A percentile compares a stretch with the other conserved stretches of the same genome.
These are phyloP conservation scores for Xenopus borealis DNA, from an alignment of 2,113 vertebrate species.

Conservation along the genomic window DNA sequence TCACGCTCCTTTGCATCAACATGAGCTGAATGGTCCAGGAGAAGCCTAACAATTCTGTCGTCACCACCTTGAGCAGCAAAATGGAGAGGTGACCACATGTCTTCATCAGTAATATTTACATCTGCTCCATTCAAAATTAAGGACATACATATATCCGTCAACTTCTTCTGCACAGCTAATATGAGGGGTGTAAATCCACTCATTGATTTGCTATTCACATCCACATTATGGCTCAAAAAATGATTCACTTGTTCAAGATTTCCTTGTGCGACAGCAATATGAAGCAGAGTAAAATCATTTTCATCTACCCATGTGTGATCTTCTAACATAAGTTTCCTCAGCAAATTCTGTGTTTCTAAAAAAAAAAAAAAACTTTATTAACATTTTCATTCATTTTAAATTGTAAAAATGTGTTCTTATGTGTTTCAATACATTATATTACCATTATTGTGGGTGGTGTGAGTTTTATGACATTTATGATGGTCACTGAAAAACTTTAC, in stretches of 20 bases:
- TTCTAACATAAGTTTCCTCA: constrained; percentile 33
- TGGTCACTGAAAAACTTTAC: no score
- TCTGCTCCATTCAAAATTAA: constrained; percentile 62
- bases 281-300: constrained; percentile 64
- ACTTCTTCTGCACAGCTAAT: constrained; percentile 66
- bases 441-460: no score
- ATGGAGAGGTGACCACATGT: constrained; percentile 74
- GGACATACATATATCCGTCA: constrained; percentile 62
- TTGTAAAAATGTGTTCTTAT: no score
- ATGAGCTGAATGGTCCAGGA: constrained; percentile 69
- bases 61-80: constrained; percentile 82
- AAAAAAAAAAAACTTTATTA: background rate
- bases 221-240: constrained; percentile 66
- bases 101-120: constrained; percentile 62
- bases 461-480: no score
- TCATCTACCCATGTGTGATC: constrained; percentile 52
- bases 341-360: background rate
- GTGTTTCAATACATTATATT: background rate
- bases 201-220: constrained; percentile 61
- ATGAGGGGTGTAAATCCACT: constrained; percentile 73
- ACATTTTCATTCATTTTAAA: background rate
- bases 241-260: constrained; percentile 61
- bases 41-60: constrained; percentile 57
- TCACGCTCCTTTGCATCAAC: constrained; percentile 63
- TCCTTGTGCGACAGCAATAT: constrained; percentile 68